Evolutionary conservation across 1,140 invertebrate species (phyloP), one percentile per base, ranked within the genome.

Genomic region (Zaprionus vittiger): DNA sequence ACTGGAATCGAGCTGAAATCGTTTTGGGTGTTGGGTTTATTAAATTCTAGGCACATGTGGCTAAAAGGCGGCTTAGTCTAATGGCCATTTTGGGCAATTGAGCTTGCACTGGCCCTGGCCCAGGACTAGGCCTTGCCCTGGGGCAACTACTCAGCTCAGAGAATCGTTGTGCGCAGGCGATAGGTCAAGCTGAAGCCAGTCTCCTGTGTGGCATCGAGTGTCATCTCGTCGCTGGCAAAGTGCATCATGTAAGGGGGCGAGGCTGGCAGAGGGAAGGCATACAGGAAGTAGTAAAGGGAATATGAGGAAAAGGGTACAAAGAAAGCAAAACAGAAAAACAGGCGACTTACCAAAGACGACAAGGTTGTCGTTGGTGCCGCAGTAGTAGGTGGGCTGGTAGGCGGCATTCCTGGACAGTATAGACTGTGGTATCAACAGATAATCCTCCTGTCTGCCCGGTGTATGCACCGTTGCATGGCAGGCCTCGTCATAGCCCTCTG

Each of bases 381-480:
- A 90, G 56, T 90, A 90, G 71, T 90, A 90, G 61, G 85, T 94
- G 82, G 20, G 94, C 93, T 71, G 94, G 93, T 28, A 90, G 76
- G 76, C 79, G 17, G 63, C 64, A 68, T 91, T 85, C 64, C 60
- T 80, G 63, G 73, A 73, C 59, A 90, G 55, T 31, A 91, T 61
- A 20, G 86, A 72, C 47, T 91, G 85, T 24, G 94, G 94, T 41
- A 94, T 94, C 89, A 93, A 93, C 15, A 94, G 77, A 81, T 94
- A 94, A 80, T 94, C 94, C 63, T 94, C 93, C 57, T 83, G 76
- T 24, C 91, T 41, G 11, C 86, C 86, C 0, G 61, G 22, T 52
- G 91, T 91, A 52, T 78, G 73, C 24, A 86, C 73, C 11, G 74
- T 82, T 12, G 81, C 34, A 26, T 82, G 90, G 68, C 91, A 92